Percentiles rank a stretch among this genome's conserved stretches.
These are phyloP conservation scores for Bubo scandiacus DNA, from an alignment of 2,113 vertebrate species.

Conservation along the genomic window DNA sequence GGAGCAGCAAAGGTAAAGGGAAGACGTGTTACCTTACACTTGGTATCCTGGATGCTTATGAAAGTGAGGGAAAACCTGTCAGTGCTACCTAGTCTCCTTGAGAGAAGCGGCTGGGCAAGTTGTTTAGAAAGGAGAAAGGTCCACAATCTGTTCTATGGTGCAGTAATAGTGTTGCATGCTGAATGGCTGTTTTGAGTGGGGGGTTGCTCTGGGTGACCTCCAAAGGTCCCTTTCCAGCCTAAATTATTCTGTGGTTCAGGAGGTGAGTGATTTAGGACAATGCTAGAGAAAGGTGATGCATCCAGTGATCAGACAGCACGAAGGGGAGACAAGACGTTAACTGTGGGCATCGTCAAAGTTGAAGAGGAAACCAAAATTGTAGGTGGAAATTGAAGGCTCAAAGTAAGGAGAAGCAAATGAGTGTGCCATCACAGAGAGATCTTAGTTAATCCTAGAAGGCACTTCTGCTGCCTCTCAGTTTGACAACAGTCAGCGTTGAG, in stretches of 20 bases:
- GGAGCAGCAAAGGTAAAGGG: slow-evolving; percentile 85
- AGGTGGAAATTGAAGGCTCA: not conserved
- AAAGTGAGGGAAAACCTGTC: not conserved
- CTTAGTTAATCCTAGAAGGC: not conserved
- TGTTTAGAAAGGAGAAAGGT: not conserved
- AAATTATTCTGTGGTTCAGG: not conserved
- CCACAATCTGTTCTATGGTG: not conserved
- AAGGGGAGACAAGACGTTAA: not conserved
- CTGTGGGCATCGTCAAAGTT: accelerated
- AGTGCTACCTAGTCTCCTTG: not conserved
- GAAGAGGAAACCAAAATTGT: not conserved
- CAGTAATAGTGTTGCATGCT: not conserved
- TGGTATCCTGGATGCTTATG: not conserved
- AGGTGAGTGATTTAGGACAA: not conserved
- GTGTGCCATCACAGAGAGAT: not conserved
- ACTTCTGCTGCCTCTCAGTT: not conserved
- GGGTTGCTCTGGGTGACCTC: not conserved
- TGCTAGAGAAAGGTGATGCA: not conserved
- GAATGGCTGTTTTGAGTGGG: not conserved
- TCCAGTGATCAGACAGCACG: not conserved
- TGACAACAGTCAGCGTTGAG: not conserved
- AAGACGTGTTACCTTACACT: not conserved
- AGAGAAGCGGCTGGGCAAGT: not conserved
- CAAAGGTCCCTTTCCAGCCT: not conserved
- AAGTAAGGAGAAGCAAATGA: not conserved